Evolutionary conservation across 2,113 vertebrate genomes (phyloP).

Genomic region (Boulengeromyrus knoepffleri): DNA sequence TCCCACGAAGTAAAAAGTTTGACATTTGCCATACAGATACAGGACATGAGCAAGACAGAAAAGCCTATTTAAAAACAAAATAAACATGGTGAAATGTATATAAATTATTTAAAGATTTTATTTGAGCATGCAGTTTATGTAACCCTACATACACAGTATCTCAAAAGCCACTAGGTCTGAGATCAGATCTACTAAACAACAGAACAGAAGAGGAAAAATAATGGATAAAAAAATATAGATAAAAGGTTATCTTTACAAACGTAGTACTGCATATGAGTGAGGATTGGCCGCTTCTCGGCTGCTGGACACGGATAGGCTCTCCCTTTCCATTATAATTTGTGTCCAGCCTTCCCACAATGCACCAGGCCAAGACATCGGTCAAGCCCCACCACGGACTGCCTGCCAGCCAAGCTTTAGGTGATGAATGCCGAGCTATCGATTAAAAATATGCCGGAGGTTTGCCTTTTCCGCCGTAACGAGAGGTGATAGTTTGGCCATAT

Average conservation of each 20-base stretch:
- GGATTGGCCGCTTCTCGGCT: neutral
- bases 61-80: neutral
- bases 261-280: neutral
- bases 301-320: neutral
- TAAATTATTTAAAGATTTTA: neutral
- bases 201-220: neutral
- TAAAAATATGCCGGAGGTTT: neutral
- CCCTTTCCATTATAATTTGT: neutral
- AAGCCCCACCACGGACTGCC: neutral
- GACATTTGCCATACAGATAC: neutral
- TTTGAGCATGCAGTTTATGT: neutral
- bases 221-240: neutral
- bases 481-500: constrained; percentile 57
- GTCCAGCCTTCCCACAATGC: neutral
- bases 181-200: neutral
- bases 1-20: neutral
- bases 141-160: neutral
- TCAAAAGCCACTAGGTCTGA: neutral
- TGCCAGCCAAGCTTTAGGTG: neutral
- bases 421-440: neutral
- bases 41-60: neutral
- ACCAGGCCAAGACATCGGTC: neutral
- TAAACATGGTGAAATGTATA: neutral
- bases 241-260: neutral
- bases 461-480: constrained; percentile 24